phyloP scores from a whole-genome alignment of 2,888 invertebrate genomes.

The Diarsia brunnea region DNA sequence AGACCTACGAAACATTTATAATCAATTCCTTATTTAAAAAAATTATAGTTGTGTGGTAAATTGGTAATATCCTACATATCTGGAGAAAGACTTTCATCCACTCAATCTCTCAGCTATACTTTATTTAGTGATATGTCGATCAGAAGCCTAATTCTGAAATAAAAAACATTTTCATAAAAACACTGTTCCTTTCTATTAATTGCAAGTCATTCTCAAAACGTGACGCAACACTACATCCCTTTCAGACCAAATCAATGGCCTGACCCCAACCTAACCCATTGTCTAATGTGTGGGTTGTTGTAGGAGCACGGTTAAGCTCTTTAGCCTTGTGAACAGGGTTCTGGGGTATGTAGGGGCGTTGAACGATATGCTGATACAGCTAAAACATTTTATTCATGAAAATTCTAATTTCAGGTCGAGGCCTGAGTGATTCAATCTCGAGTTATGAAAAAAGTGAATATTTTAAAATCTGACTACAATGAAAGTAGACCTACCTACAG shows the following conservation, averaged over 20 bases:
- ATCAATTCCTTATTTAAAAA: too few relatives aligned
- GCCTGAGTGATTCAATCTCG: not conserved
- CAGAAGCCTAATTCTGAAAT: not conserved
- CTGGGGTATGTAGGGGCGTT: not conserved
- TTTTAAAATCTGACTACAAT: not conserved
- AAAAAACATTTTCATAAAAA: not conserved
- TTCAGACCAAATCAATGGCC: slow-evolving; percentile 38
- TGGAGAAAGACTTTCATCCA: fast-evolving
- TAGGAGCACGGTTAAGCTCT: slow-evolving; percentile 47
- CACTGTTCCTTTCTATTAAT: not conserved
- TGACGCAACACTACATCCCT: slow-evolving; percentile 37
- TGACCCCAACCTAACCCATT: slow-evolving; percentile 13
- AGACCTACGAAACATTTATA: too few relatives aligned
- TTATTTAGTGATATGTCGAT: not conserved
- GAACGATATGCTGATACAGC: slow-evolving; percentile 1
- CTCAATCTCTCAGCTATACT: not conserved
- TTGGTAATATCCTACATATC: too few relatives aligned
- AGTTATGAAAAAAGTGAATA: not conserved
- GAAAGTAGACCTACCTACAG: not conserved
- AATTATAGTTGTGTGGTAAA: too few relatives aligned
- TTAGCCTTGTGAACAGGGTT: slow-evolving; percentile 30
- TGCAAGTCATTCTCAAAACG: slow-evolving; percentile 32
- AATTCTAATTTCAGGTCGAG: not conserved
- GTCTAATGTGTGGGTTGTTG: slow-evolving; percentile 41
- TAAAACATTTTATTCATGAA: slow-evolving; percentile 9